Conservation (phyloP, 2,797 vertebrate species). For the Phoxinus dragarum region DNA sequence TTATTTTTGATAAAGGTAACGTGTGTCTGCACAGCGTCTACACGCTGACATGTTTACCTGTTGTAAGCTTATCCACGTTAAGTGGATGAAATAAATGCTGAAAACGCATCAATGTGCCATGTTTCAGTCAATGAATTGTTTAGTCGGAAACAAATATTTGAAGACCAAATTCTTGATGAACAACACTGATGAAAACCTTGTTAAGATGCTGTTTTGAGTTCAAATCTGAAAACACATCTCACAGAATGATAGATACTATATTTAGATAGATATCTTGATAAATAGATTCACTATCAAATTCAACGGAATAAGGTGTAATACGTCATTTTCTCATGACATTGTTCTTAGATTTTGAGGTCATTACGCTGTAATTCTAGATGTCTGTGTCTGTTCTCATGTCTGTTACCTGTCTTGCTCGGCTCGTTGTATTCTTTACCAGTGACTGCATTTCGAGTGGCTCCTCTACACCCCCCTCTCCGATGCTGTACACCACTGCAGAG, state of each 20-base stretch:
- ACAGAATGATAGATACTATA: background rate
- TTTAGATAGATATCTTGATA: background rate
- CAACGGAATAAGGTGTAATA: background rate
- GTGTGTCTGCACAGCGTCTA: background rate
- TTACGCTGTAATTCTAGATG: background rate
- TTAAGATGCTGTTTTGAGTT: background rate
- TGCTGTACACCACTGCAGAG: conserved; percentile 54
- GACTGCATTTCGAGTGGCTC: background rate
- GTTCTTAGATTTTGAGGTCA: background rate
- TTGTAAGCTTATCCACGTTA: background rate
- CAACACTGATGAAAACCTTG: background rate
- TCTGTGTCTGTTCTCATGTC: background rate
- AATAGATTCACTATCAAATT: background rate
- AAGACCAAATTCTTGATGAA: background rate
- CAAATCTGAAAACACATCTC: background rate
- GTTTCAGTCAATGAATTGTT: background rate
- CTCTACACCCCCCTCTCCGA: background rate
- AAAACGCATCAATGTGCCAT: background rate
- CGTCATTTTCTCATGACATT: conserved; percentile 4
- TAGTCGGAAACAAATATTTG: background rate
- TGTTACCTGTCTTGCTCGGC: background rate
- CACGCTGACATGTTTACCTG: background rate
- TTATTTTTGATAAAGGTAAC: background rate
- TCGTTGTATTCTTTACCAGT: background rate
- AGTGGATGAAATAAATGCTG: background rate